Conservation (phyloP, 2,113 vertebrate species). For the Microtus pennsylvanicus region DNA sequence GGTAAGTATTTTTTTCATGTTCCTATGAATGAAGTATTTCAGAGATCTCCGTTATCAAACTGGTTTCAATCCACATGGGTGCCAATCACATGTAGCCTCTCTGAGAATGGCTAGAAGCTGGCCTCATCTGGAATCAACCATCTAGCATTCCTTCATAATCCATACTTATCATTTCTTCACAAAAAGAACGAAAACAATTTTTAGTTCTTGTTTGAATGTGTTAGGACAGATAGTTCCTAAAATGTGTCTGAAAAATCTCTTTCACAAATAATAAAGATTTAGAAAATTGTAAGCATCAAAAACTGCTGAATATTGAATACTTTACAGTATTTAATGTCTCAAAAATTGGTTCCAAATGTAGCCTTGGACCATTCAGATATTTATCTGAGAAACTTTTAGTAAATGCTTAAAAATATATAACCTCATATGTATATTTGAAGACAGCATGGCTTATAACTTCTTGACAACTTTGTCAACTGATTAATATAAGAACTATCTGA, state of each 20-base stretch:
- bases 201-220: not conserved
- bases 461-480: not conserved
- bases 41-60: not conserved
- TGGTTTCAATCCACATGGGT: not conserved
- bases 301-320: not conserved
- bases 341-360: constrained; percentile 56
- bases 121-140: not conserved
- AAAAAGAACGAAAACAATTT: not conserved
- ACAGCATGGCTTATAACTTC: not conserved
- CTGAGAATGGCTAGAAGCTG: not conserved
- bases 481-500: not conserved
- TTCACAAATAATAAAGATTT: constrained; percentile 24
- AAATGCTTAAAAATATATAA: constrained; percentile 53
- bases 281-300: constrained; percentile 28
- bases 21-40: not conserved
- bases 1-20: not conserved
- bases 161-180: not conserved
- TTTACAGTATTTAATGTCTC: constrained; percentile 5
- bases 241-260: not conserved
- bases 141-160: not conserved
- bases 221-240: not conserved
- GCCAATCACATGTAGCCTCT: not conserved
- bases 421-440: not conserved
- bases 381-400: not conserved
- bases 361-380: constrained; percentile 28